Percentiles rank a stretch among this genome's conserved stretches.
These are phyloP conservation scores for Norana najaformis DNA, from an alignment of 2,888 invertebrate species.

Conservation along the genomic window DNA sequence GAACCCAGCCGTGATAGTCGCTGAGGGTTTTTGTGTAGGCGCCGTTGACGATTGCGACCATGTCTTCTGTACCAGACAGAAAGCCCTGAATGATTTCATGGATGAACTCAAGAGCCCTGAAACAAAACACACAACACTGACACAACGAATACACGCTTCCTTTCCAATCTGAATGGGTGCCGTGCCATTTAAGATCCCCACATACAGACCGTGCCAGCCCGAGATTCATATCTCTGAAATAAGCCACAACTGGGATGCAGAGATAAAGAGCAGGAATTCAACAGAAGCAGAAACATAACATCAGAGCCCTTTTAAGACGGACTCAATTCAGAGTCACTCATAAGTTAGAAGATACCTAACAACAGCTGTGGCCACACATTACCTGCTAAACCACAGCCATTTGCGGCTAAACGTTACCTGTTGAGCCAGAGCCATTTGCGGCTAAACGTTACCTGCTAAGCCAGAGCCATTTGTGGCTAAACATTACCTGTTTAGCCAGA, in stretches of 20 bases:
- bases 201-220: no score
- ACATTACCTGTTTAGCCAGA: constrained; percentile 56
- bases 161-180: not conserved
- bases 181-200: no score
- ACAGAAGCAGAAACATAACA: no score
- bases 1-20: constrained; percentile 61
- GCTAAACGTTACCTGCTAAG: not conserved
- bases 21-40: constrained; percentile 59
- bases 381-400: no score
- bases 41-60: constrained; percentile 52
- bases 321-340: not conserved
- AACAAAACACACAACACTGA: constrained; percentile 33
- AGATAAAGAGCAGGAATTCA: no score
- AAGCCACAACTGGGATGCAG: no score
- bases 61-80: constrained; percentile 49
- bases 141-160: not conserved
- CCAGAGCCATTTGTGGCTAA: not conserved
- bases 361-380: no score
- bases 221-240: no score
- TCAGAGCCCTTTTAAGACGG: no score
- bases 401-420: no score
- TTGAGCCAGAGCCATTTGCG: not conserved
- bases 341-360: not conserved
- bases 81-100: constrained; percentile 55
- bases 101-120: constrained; percentile 60